Percentiles rank a stretch among this genome's conserved stretches.
phyloP scores from a whole-genome alignment of 2,797 vertebrate genomes.

The Echeneis naucrates region DNA sequence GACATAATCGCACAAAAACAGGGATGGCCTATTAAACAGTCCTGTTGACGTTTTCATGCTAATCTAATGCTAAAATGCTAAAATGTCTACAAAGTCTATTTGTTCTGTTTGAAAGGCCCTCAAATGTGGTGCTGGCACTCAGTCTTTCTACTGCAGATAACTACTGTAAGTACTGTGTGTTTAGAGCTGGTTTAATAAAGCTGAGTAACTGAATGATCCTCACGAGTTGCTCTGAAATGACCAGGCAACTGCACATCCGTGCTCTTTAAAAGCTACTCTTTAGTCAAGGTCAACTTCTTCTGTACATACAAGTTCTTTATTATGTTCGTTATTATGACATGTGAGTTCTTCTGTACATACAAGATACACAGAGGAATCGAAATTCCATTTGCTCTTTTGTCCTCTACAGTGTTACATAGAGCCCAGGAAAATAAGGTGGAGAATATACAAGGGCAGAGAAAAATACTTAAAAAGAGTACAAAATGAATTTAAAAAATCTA shows the following conservation, averaged over 20 bases:
- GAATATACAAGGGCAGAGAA: too few relatives aligned
- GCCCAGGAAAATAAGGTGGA: too few relatives aligned
- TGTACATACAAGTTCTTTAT: too few relatives aligned
- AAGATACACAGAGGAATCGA: too few relatives aligned
- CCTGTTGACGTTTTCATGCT: conserved; percentile 7
- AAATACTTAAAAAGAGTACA: too few relatives aligned
- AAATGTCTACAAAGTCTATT: neutral
- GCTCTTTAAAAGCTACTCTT: conserved; percentile 66
- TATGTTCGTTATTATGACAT: too few relatives aligned
- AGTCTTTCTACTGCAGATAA: conserved; percentile 7
- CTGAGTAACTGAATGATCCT: conserved; percentile 42
- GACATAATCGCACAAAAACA: neutral
- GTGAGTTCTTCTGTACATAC: too few relatives aligned
- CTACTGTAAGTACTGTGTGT: neutral
- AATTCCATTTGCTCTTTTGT: too few relatives aligned
- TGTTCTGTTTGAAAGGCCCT: conserved; percentile 1
- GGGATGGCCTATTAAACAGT: neutral
- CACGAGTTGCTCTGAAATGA: conserved; percentile 36
- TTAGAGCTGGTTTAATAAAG: conserved; percentile 36
- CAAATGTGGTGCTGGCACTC: neutral
- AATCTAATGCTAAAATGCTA: too few relatives aligned
- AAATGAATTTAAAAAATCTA: too few relatives aligned
- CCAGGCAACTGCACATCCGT: conserved; percentile 46
- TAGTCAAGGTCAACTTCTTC: too few relatives aligned
- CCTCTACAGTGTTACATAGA: too few relatives aligned